These are phyloP conservation scores for Diloba caeruleocephala DNA, from an alignment of 2,888 invertebrate species.

Conservation along the genomic window DNA sequence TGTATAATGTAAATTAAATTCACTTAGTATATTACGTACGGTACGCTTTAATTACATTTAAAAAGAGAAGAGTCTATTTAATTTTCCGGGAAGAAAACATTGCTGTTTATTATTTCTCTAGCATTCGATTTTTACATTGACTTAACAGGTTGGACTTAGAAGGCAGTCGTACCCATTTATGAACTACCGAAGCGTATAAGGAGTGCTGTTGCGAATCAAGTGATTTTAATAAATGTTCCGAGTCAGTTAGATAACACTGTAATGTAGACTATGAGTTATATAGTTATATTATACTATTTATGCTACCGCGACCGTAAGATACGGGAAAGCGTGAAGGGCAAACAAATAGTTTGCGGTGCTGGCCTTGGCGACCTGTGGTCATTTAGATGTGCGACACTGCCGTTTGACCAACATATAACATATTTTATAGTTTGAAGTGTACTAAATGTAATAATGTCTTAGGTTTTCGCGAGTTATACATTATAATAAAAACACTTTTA, in stretches of 20 bases:
- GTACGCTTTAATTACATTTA: too few species aligned
- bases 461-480: too few species aligned
- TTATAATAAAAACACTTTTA: too few species aligned
- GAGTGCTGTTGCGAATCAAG: slow-evolving; percentile 6
- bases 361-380: slow-evolving; percentile 51
- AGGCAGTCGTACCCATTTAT: slow-evolving; percentile 28
- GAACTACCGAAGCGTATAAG: slow-evolving; percentile 16
- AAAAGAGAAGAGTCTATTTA: not conserved
- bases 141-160: slow-evolving; percentile 24
- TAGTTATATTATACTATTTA: slow-evolving; percentile 18
- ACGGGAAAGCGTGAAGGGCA: slow-evolving; percentile 82
- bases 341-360: slow-evolving; percentile 26
- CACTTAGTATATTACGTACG: too few species aligned
- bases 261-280: slow-evolving; percentile 7
- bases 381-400: slow-evolving; percentile 43
- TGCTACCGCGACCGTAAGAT: slow-evolving; percentile 46
- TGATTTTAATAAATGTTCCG: slow-evolving; percentile 31
- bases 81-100: slow-evolving; percentile 18
- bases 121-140: slow-evolving; percentile 3
- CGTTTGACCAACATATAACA: slow-evolving; percentile 5
- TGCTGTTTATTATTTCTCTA: slow-evolving; percentile 17
- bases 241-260: slow-evolving; percentile 30
- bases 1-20: too few species aligned
- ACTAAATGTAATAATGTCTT: too few species aligned
- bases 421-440: too few species aligned